These are phyloP conservation scores for Trinectes maculatus DNA, from an alignment of 2,113 vertebrate species.

Conservation along the genomic window DNA sequence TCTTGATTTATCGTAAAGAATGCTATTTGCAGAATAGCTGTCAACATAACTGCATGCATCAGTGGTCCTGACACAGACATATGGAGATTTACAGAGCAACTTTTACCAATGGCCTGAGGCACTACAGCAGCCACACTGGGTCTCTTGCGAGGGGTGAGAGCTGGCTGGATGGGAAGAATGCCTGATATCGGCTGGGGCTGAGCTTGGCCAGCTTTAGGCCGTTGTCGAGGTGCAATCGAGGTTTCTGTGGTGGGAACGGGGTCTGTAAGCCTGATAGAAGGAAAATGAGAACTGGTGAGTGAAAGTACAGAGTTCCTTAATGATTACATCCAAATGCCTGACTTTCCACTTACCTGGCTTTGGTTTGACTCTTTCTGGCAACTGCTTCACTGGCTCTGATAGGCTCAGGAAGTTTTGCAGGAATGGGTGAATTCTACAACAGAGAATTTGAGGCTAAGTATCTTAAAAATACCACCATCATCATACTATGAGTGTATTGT, in stretches of 20 bases:
- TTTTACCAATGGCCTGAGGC: conserved; percentile 80
- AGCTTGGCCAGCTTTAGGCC: conserved; percentile 94
- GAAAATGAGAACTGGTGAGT: not conserved
- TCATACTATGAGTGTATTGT: too few species aligned
- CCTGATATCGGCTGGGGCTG: conserved; percentile 93
- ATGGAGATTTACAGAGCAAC: conserved; percentile 5
- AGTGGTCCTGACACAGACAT: conserved; percentile 5
- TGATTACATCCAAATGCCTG: not conserved
- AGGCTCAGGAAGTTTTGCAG: conserved; percentile 94
- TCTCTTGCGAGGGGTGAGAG: conserved; percentile 93
- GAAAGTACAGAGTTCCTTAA: not conserved
- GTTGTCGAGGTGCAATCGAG: conserved; percentile 95
- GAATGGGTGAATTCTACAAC: conserved; percentile 89
- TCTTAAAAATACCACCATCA: too few species aligned
- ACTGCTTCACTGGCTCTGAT: conserved; percentile 96
- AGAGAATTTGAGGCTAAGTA: too few species aligned
- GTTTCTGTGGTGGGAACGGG: conserved; percentile 94
- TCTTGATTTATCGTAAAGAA: not conserved
- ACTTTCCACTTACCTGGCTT: conserved; percentile 88
- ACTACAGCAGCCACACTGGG: conserved; percentile 80
- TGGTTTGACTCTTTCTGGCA: conserved; percentile 96
- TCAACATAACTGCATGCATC: not conserved
- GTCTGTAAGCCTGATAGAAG: conserved; percentile 87
- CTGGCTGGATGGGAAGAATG: conserved; percentile 95
- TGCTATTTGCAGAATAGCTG: not conserved